Evolutionary conservation across 2,113 vertebrate species (phyloP), one percentile per base, ranked within the genome.

Genomic region (Brachyhypopomus occidentalis): DNA sequence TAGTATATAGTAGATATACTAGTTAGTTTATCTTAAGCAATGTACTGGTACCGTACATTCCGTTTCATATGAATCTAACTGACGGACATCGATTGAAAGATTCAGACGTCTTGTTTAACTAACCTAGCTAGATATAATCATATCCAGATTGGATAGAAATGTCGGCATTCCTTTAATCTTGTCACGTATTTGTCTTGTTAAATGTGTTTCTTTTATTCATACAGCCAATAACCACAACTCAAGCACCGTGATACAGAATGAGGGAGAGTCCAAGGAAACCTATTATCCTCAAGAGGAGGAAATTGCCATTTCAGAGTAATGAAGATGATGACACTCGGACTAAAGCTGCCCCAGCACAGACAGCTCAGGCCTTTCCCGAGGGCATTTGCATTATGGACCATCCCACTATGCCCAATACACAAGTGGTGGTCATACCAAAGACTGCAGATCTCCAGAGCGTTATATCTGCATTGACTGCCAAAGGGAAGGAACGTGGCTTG

Each of bases 241-340:
- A 52, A 78, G 87, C 83, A 86, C 72, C 82, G 48, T 87, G 83
- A 89, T 84, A 30, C 88, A 97, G 87, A 86, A 98, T 98, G 97
- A 97, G 92, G 93, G 93, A 92, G 72, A 98, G 96, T 91, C 96
- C 97, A 73, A 89, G 91, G 77, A 95, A 96, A 92, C 98, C 98
- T 77, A 86, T 98, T 84, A 99, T 99, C 92, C 96, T 99, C 41
- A 97, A 96, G 87, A 95, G 96, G 90, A 92, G 96, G 84, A 97
- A 95, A 85, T 79, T 95, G 63, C 91, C 94, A 27, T 94, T 96
- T 84, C 90, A 94, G 25, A 92, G 77, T 85, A 91, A 85, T 84
- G 90, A 92, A 11, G 63, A 62, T 0, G 71, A 41, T 34, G 76
- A 74, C 70, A 19, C 80, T 1, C 81, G 4, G 11, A 41, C 88